Conservation (phyloP, 2,888 invertebrate species). For the Drosophila peninsularis region DNA sequence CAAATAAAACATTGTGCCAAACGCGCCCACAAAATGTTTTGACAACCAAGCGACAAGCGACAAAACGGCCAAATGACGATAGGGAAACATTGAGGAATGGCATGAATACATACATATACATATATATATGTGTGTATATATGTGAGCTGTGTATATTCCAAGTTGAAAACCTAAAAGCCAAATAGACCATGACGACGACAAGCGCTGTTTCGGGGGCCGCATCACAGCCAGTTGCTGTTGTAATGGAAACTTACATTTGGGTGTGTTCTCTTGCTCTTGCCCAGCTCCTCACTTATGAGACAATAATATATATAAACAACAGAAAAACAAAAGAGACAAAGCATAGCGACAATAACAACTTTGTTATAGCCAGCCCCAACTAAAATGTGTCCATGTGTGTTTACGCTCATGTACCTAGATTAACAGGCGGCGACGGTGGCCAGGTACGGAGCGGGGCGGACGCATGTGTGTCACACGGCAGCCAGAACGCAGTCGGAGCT, state of each 20-base stretch:
- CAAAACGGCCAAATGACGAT: slow-evolving; percentile 30
- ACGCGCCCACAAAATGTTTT: slow-evolving; percentile 61
- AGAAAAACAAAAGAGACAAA: not conserved
- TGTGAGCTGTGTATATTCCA: slow-evolving; percentile 21
- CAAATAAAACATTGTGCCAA: slow-evolving; percentile 67
- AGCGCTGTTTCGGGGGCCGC: slow-evolving; percentile 33
- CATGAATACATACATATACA: not conserved
- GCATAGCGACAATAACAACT: slow-evolving; percentile 14
- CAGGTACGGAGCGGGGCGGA: not conserved
- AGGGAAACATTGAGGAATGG: slow-evolving; percentile 27
- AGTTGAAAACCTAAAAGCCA: slow-evolving; percentile 66
- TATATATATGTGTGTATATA: not conserved
- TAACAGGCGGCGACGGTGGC: slow-evolving; percentile 1
- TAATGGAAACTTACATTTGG: slow-evolving; percentile 51
- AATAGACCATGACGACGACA: slow-evolving; percentile 71
- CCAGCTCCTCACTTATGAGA: slow-evolving; percentile 39
- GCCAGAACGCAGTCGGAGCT: slow-evolving; percentile 18
- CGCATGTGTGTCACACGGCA: slow-evolving; percentile 31
- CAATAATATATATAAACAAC: slow-evolving; percentile 26
- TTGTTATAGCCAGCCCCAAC: slow-evolving; percentile 35
- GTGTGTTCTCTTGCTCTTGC: slow-evolving; percentile 48
- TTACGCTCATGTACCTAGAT: slow-evolving; percentile 41
- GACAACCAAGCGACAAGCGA: slow-evolving; percentile 32
- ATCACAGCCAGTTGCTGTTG: slow-evolving; percentile 21
- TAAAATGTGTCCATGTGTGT: slow-evolving; percentile 38